phyloP scores from a whole-genome alignment of 2,797 vertebrate species.

The Taenioides sp. region DNA sequence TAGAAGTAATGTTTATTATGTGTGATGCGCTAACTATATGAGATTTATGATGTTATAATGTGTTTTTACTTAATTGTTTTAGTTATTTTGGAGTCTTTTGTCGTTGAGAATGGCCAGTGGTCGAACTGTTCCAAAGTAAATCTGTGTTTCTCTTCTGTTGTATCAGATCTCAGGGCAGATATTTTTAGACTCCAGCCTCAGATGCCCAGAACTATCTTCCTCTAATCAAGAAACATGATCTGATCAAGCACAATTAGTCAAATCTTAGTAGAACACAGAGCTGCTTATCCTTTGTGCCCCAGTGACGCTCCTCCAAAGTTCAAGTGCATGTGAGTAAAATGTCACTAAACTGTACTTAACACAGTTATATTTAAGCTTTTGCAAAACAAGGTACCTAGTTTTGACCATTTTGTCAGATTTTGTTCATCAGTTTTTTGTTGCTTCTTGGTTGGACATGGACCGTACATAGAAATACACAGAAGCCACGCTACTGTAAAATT shows the following conservation, averaged over 20 bases:
- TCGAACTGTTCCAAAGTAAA: neutral
- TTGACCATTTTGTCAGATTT: no score
- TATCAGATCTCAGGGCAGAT: slow-evolving; percentile 24
- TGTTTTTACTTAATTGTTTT: no score
- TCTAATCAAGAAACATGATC: slow-evolving; percentile 4
- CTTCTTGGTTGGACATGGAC: no score
- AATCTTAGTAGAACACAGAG: slow-evolving; percentile 6
- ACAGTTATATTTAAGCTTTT: no score
- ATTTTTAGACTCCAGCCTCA: slow-evolving; percentile 29
- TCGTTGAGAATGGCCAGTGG: neutral
- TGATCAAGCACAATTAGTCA: slow-evolving; percentile 22
- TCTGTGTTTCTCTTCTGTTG: neutral
- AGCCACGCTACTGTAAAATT: no score
- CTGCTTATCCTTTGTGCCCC: neutral
- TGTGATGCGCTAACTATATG: neutral
- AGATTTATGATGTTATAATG: neutral
- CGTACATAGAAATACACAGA: no score
- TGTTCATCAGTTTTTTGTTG: no score
- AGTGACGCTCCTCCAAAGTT: no score
- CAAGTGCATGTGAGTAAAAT: no score
- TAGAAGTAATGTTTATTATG: no score
- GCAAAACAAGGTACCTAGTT: no score
- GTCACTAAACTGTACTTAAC: no score
- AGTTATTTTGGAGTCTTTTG: neutral
- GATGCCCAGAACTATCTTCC: neutral